Percentiles rank a stretch among this genome's conserved stretches.
Conservation (phyloP, 2,888 invertebrate genomes). For the Spilosoma lubricipeda region DNA sequence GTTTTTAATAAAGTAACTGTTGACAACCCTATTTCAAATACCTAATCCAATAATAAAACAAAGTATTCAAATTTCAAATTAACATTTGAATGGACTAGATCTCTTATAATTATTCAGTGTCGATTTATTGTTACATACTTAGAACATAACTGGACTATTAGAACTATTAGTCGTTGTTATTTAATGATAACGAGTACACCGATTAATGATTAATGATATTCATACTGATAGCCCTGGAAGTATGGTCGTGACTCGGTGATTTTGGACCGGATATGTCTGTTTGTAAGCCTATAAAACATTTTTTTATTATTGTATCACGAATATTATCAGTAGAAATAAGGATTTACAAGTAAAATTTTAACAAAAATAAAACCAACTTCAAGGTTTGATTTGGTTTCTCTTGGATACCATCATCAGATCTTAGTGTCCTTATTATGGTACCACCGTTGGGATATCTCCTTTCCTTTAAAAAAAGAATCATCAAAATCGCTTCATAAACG, state of each 20-base stretch:
- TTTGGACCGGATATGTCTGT: constrained; percentile 5
- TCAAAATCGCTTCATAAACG: no score
- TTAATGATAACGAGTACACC: constrained; percentile 13
- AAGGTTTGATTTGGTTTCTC: no score
- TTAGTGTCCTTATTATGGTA: no score
- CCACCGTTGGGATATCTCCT: no score
- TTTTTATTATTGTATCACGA: not conserved
- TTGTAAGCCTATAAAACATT: not conserved
- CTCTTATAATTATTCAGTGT: constrained; percentile 28
- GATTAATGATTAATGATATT: constrained; percentile 13
- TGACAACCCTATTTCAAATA: constrained; percentile 25
- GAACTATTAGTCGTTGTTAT: constrained; percentile 10
- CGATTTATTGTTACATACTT: constrained; percentile 29
- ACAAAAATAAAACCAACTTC: no score
- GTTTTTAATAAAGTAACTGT: not conserved
- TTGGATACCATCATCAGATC: no score
- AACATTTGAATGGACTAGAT: constrained; percentile 32
- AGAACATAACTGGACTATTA: constrained; percentile 4
- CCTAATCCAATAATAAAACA: constrained; percentile 16
- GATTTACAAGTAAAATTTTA: no score
- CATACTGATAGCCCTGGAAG: constrained; percentile 13
- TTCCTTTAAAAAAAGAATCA: no score
- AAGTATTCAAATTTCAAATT: constrained; percentile 18
- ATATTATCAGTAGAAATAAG: not conserved
- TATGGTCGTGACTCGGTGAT: constrained; percentile 1